Evolutionary conservation across 1,140 invertebrate species (phyloP), one percentile per base, ranked within the genome.

Genomic region (Temnothorax curvispinosus): DNA sequence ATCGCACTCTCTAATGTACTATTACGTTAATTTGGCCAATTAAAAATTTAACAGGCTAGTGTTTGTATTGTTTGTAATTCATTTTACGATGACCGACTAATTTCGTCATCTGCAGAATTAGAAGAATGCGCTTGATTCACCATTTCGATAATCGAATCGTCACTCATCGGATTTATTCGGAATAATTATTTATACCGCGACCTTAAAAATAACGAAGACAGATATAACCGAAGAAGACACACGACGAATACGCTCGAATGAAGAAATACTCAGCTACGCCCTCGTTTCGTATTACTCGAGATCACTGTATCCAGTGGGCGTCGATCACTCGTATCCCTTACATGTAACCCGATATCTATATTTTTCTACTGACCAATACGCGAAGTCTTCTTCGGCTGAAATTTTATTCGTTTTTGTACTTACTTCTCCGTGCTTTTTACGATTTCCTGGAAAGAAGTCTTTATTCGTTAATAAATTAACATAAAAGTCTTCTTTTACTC

Each of bases 271-370:
- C 60, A 78, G 88, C 84, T 82, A 84, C 88, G 89, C 89, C 77
- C 88, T 89, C 77, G 77, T 87, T 54, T 90, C 89, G 62, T 82
- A 78, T 90, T 90, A 89, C 89, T 56, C 65, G 89, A 90, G 85
- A 87, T 87, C 85, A 85, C 44, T 67, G 38, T 62, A 69, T 27
- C 9, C 38, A 52, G 80, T 90, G 88, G 89, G 89, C 89, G 89
- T 90, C 86, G 56, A 90, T 90, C 86, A 86, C 47, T 85, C 69
- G 86, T 75, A 87, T 90, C 89, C 87, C 47, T 90, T 88, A 88
- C 89, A 76, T 47, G 89, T 90, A 90, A 90, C 11, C 56, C 60
- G 80, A 90, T 44, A 75, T 56, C 15, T 69, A 88, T 88, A 86
- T 76, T 81, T 80, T 65, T 27, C 13, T 18, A 18, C 54, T 44